Evolutionary conservation across 2,797 vertebrate species (phyloP), one percentile per base, ranked within the genome.

Genomic region (Enteromius argenteus): DNA sequence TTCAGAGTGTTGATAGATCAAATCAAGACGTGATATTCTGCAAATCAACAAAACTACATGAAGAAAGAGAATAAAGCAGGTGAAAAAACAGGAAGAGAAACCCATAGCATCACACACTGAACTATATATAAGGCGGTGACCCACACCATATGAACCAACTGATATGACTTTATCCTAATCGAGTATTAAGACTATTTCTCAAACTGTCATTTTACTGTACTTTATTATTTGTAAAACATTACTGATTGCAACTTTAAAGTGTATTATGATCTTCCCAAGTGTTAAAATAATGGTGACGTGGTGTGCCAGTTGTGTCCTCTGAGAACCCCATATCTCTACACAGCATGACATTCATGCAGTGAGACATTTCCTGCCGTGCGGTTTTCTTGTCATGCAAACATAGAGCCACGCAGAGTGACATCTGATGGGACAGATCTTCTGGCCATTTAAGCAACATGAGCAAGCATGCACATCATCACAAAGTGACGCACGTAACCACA

Each of bases 381-480:
- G 73, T 68, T 83, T 83, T 77, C 62, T 49, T 83, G 60, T 68
- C 21, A 42, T 77, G 60, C 46, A 68, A 42, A 39, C n/a, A 77
- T n/a, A 8, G 8, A 27, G 56, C 13, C 68, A 7, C 21, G 14
- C 21, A 32, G 19, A 72, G 27, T 21, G n/a, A 46, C 39, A 81
- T 71, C 67, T 44, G 35, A 46, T 51, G 37, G 67, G 15, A 60
- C 58, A 78, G 53, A 32, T 64, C n/a, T 17, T 60, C 75, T 21
- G 75, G 15, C 23, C 30, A n/a, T 64, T 64, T 51, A 64, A 42
- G 10, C 37, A 58, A 42, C 23, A 39, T 76, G 73, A 76, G 21
- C 53, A 76, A 39, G 7, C n/a, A 0, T 49, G 42, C 27, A 9
- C 3, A 17, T 32, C 60, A 64, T 32, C 27, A 64, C 27, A 32